Evolutionary conservation across 1,140 invertebrate species (phyloP), one percentile per base, ranked within the genome.

Genomic region (Octopus sinensis): DNA sequence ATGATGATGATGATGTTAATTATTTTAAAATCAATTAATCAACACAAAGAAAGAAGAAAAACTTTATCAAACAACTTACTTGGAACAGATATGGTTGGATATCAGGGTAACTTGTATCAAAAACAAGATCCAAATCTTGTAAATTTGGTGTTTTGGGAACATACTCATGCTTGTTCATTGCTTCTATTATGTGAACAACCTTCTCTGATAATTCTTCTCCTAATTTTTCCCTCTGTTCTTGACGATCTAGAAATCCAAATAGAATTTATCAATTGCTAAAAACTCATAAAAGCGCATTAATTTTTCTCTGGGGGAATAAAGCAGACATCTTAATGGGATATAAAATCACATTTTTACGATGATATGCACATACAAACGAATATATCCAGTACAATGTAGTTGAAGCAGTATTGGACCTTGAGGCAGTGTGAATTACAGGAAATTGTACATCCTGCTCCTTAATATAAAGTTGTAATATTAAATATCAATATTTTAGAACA

Each of bases 71-170:
- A 23, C 76, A 6, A 79, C 86, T 86, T 90, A 93, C 93, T 89
- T 96, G 97, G 91, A 97, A 98, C 83, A 98, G 92, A 91, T 98
- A 99, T 56, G 97, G 97, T 89, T 99, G 97, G 76, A 98, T 94
- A 90, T 99, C 97, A 4, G 93, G 91, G 91, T 95, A 98, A 12
- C 94, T 94, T 4, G 96, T 98, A 90, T 99, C 97, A 90, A 98
- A 99, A 81, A 98, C 95, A 76, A 96, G 92, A 91, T 98, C 96
- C 76, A 98, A 92, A 89, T 98, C 96, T 10, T 94, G 95, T 88
- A 96, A 95, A 88, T 94, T 95, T 77, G 97, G 97, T 93, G 97
- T 97, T 91, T 97, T 97, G 4, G 97, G 97, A 62, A 98, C 93
- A 91, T 97, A 98, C 87, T 98, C 96, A 89, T 97, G 95, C 71